A percentile compares a stretch with the other conserved stretches of the same genome.
Conservation (phyloP, 2,888 invertebrate genomes). For the Polydrusus cervinus region DNA sequence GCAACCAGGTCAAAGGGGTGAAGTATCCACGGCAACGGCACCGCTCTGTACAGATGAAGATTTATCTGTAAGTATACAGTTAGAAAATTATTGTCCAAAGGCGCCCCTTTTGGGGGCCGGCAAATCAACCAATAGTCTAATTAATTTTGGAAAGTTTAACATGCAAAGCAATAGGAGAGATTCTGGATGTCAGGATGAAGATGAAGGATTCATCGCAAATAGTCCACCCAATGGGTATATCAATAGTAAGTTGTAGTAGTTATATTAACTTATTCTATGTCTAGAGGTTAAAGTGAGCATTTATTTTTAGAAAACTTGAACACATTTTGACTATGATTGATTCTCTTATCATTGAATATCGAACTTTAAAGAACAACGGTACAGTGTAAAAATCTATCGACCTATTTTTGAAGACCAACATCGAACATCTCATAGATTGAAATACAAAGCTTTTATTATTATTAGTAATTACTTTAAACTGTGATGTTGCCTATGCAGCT, state of each 20-base stretch:
- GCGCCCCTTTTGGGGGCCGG: slow-evolving; percentile 67
- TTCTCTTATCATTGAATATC: too few species aligned
- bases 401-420: too few species aligned
- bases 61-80: slow-evolving; percentile 59
- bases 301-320: not conserved
- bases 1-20: slow-evolving; percentile 10
- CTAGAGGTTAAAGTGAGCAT: slow-evolving; percentile 19
- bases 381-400: too few species aligned
- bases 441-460: not conserved
- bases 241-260: slow-evolving; percentile 47
- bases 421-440: too few species aligned
- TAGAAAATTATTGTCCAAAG: slow-evolving; percentile 67
- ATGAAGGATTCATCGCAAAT: slow-evolving; percentile 52
- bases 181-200: slow-evolving; percentile 53
- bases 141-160: slow-evolving; percentile 64
- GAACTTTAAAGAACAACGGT: too few species aligned
- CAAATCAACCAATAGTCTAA: slow-evolving; percentile 61
- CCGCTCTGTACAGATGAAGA: slow-evolving; percentile 38
- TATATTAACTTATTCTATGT: slow-evolving; percentile 20
- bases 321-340: too few species aligned
- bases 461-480: not conserved
- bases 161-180: slow-evolving; percentile 58
- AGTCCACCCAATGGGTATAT: slow-evolving; percentile 53
- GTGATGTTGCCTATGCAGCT: too few species aligned
- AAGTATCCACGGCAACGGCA: slow-evolving; percentile 7